A percentile compares a stretch with the other conserved stretches of the same genome.
These are phyloP conservation scores for Cliona cf. orientalis DNA, from an alignment of 37 sponge, comb jelly and placozoan species.

Conservation along the genomic window DNA sequence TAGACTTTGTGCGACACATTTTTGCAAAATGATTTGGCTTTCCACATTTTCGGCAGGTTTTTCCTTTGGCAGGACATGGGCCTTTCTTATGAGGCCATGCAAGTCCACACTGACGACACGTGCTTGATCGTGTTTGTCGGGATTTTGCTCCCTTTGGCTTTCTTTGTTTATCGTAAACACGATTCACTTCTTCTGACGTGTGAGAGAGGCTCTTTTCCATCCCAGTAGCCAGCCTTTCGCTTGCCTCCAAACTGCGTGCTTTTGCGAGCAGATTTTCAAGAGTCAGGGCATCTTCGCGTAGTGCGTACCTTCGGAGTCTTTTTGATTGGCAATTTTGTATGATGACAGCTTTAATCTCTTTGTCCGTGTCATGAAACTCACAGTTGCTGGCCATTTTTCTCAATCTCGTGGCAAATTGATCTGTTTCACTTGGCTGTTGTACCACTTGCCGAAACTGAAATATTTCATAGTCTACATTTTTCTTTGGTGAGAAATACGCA, in stretches of 20 bases:
- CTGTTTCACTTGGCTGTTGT: too few relatives aligned
- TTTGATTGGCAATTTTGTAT: slow-evolving; percentile 48
- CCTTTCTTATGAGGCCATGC: slow-evolving; percentile 6
- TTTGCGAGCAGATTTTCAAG: slow-evolving; percentile 34
- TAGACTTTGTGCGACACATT: slow-evolving; percentile 2
- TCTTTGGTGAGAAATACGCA: slow-evolving; percentile 38
- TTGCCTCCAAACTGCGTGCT: slow-evolving; percentile 30
- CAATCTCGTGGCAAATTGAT: slow-evolving; percentile 45
- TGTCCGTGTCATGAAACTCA: slow-evolving; percentile 25
- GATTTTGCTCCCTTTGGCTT: too few relatives aligned
- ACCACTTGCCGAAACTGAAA: slow-evolving; percentile 53
- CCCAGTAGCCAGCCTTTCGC: slow-evolving; percentile 34
- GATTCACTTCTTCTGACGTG: not conserved
- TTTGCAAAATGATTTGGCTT: slow-evolving; percentile 48
- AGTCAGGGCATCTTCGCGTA: slow-evolving; percentile 31
- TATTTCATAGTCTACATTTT: slow-evolving; percentile 53
- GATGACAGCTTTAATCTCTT: slow-evolving; percentile 30
- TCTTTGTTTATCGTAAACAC: too few relatives aligned
- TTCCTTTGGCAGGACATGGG: slow-evolving; percentile 51
- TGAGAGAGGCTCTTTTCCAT: slow-evolving; percentile 4
- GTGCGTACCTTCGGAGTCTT: slow-evolving; percentile 22
- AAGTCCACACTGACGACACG: slow-evolving; percentile 28
- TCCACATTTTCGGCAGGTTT: slow-evolving; percentile 32
- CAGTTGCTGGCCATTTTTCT: slow-evolving; percentile 30
- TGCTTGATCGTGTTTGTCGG: too few relatives aligned